Conservation (phyloP, 2,797 vertebrate genomes). For the Pipistrellus pipistrellus region DNA sequence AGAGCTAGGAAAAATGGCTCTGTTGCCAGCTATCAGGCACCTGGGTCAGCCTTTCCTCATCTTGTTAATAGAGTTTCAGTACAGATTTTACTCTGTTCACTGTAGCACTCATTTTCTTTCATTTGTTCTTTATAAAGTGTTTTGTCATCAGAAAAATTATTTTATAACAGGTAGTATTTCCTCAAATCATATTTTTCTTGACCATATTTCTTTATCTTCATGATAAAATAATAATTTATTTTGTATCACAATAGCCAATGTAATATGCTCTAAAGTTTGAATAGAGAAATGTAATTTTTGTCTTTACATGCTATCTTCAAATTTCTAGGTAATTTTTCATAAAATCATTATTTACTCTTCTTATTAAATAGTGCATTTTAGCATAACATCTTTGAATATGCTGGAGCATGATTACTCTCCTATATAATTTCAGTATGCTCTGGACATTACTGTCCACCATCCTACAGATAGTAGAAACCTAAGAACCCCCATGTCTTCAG, state of each 20-base stretch:
- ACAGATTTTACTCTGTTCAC: slow-evolving; percentile 21
- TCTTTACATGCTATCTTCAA: slow-evolving; percentile 30
- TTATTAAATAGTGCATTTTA: not conserved
- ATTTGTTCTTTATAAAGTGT: slow-evolving; percentile 57
- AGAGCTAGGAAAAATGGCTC: slow-evolving; percentile 25
- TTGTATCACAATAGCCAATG: slow-evolving; percentile 5
- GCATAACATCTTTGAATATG: not conserved
- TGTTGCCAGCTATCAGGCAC: slow-evolving; percentile 28
- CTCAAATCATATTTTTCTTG: slow-evolving; percentile 44
- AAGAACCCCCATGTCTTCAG: not conserved
- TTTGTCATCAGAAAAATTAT: slow-evolving; percentile 60
- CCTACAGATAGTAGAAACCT: not conserved
- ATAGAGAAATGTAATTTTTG: slow-evolving; percentile 20
- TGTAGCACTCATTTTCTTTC: slow-evolving; percentile 7
- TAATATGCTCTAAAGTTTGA: not conserved
- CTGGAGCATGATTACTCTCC: not conserved
- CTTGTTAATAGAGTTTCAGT: slow-evolving; percentile 36
- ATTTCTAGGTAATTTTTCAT: slow-evolving; percentile 17
- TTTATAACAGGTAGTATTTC: slow-evolving; percentile 52
- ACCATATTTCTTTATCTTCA: slow-evolving; percentile 51
- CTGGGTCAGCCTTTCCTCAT: not conserved
- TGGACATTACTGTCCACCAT: not conserved
- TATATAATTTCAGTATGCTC: not conserved
- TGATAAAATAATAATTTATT: slow-evolving; percentile 61
- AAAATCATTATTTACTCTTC: not conserved